Percentiles rank a stretch among this genome's conserved stretches.
These are phyloP conservation scores for Nipponacmea schrenckii DNA, from an alignment of 2,888 invertebrate genomes.

Conservation along the genomic window DNA sequence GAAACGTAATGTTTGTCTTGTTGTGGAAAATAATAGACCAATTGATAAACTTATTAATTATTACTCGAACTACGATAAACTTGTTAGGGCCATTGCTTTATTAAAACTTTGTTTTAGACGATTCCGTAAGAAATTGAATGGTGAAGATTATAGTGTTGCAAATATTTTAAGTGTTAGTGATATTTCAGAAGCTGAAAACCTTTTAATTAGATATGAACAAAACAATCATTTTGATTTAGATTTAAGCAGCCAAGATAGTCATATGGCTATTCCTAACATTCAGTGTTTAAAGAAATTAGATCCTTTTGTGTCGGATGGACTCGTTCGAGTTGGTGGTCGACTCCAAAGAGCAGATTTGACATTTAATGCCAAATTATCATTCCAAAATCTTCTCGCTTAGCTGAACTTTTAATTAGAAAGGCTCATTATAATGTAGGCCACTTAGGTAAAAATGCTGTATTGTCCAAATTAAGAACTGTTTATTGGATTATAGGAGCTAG, in stretches of 20 bases:
- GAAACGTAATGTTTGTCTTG: neutral
- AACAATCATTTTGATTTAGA: neutral
- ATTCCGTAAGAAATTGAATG: neutral
- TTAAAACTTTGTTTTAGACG: neutral
- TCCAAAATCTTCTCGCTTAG: no score
- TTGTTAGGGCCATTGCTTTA: neutral
- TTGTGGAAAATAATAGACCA: neutral
- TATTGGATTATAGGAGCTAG: no score
- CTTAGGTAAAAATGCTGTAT: no score
- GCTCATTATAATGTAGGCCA: no score
- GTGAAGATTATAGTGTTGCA: neutral
- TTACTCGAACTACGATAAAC: neutral
- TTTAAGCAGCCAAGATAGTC: neutral
- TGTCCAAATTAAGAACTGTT: no score
- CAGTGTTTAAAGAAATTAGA: no score
- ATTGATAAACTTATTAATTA: neutral
- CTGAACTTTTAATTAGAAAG: no score
- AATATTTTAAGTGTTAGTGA: neutral
- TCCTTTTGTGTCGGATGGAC: no score
- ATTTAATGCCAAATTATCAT: no score
- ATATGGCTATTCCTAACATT: neutral
- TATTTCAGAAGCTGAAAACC: neutral
- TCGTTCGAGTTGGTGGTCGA: no score
- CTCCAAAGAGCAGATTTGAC: no score
- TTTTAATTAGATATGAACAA: neutral